Evolutionary conservation across 2,113 vertebrate species (phyloP), one percentile per base, ranked within the genome.

Genomic region (Caracal caracal): DNA sequence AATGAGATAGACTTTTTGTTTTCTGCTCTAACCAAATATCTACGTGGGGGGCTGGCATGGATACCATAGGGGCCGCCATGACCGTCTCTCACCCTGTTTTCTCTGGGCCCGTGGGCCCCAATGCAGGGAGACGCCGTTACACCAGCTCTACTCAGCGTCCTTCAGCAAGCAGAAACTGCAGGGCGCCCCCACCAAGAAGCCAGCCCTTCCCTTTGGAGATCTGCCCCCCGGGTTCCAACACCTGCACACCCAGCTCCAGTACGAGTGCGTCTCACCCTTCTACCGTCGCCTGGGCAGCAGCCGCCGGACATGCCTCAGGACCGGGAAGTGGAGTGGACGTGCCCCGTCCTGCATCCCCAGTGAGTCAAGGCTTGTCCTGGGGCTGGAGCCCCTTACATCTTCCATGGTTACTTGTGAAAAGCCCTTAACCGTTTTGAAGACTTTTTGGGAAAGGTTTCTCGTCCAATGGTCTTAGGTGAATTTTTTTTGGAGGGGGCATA

Each of bases 311-410:
- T 99, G 99, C 97, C 98, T 99, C 66, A 99, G 99, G 98, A 99
- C 99, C 0, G 99, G 99, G 11, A 99, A 99, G 97, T 99, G 99
- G 99, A 99, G 99, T 51, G 99, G 99, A 37, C 99, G 99, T 80
- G 99, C 99, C 88, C 99, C 99, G 22, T 99, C 99, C 80, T 99
- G 99, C 88, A 98, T 99, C 94, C 99, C 99, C 97, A 99, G 99
- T 99, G 99, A 99, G 99, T 98, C 35, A 79, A 90, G 51, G 11
- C 82, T 79, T 16, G 5, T 35, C 76, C 33, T 28, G 75, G 61
- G 33, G 30, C 3, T 79, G n/a, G 56, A 79, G 78, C 28, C 16
- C 81, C 33, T 75, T 65, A 11, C 6, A 4, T 17, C 61, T 80
- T 43, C 47, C 35, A 11, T 16, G 10, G 19, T 30, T 73, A 24